phyloP scores from a whole-genome alignment of 1,140 invertebrate species.

The Diplogasteroides magnus region DNA sequence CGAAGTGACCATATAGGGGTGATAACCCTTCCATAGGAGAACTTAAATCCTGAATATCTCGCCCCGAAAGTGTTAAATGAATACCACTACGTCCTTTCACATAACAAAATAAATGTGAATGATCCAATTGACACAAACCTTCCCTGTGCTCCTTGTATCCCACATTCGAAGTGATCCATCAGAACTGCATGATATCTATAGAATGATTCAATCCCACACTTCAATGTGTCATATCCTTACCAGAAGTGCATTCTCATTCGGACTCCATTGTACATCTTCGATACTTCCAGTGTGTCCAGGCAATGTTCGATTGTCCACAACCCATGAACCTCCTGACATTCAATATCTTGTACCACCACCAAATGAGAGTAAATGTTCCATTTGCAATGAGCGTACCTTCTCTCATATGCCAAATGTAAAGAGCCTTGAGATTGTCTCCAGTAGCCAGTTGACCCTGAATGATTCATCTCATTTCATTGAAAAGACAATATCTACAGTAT shows the following conservation, averaged over 20 bases:
- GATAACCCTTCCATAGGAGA: too few relatives aligned
- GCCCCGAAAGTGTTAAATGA: too few relatives aligned
- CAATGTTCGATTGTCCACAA: constrained; percentile 79
- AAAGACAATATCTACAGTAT: too few relatives aligned
- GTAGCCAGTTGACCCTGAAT: constrained; percentile 32
- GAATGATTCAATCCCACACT: too few relatives aligned
- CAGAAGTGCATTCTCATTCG: constrained; percentile 77
- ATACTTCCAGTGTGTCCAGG: constrained; percentile 77
- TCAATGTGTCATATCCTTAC: not conserved
- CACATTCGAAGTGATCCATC: constrained; percentile 44
- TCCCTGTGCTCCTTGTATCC: constrained; percentile 34
- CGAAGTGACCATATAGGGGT: too few relatives aligned
- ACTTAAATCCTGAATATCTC: constrained; percentile 58
- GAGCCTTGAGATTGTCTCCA: constrained; percentile 46
- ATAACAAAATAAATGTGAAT: too few relatives aligned
- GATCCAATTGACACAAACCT: too few relatives aligned
- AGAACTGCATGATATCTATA: constrained; percentile 38
- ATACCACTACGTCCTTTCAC: too few relatives aligned
- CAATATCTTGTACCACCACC: not conserved
- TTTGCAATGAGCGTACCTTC: constrained; percentile 56
- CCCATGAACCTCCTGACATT: constrained; percentile 66
- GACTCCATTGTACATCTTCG: constrained; percentile 98
- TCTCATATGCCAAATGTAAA: constrained; percentile 78
- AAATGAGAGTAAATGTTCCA: not conserved
- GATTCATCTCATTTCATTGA: not conserved